A percentile compares a stretch with the other conserved stretches of the same genome.
Evolutionary conservation across 2,797 vertebrate species (phyloP).

Genomic region (Thunnus albacares): DNA sequence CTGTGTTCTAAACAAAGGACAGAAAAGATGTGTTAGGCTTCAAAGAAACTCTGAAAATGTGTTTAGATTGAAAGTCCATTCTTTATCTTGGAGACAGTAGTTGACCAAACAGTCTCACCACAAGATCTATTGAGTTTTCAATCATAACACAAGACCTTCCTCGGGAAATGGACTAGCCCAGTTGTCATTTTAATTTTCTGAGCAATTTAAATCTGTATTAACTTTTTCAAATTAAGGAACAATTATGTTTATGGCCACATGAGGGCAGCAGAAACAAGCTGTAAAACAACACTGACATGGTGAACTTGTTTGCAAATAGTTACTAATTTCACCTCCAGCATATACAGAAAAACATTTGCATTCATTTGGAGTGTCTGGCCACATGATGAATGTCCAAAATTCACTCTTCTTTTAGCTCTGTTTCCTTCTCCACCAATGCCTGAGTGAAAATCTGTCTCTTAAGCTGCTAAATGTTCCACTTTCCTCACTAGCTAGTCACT

Average conservation of each 20-base stretch:
- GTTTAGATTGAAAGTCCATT: background rate
- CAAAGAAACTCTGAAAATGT: background rate
- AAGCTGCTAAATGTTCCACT: background rate
- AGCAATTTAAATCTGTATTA: background rate
- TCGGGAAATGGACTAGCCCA: background rate
- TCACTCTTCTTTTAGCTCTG: too few relatives aligned
- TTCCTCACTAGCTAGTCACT: too few relatives aligned
- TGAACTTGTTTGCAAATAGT: background rate
- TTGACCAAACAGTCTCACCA: background rate
- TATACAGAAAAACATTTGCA: background rate
- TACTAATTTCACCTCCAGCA: background rate
- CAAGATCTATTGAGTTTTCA: too few relatives aligned
- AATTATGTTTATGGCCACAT: background rate
- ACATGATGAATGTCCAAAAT: too few relatives aligned
- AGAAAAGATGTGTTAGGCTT: background rate
- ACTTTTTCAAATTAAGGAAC: too few relatives aligned
- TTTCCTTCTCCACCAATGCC: too few relatives aligned
- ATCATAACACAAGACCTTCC: background rate
- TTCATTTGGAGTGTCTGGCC: too few relatives aligned
- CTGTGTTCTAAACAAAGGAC: conserved; percentile 65
- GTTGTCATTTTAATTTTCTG: background rate
- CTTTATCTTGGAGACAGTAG: background rate
- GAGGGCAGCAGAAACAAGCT: background rate
- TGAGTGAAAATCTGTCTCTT: background rate
- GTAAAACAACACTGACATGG: background rate